These are phyloP conservation scores for Episyrphus balteatus DNA, from an alignment of 1,140 invertebrate genomes.

Conservation along the genomic window DNA sequence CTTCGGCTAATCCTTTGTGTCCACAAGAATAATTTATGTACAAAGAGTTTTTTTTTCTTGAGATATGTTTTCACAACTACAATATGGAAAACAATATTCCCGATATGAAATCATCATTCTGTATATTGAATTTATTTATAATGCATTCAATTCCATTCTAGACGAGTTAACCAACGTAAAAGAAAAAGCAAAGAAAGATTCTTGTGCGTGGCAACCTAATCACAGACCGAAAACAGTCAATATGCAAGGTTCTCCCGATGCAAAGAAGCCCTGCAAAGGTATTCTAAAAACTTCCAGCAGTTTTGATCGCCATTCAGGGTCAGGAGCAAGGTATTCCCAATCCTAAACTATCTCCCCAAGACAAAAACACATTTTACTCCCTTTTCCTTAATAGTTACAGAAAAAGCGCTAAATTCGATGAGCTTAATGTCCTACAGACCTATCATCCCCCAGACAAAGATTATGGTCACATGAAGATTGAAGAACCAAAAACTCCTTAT, in stretches of 20 bases:
- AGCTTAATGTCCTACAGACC: constrained; percentile 98
- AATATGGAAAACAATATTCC: too few relatives aligned
- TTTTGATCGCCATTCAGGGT: constrained; percentile 53
- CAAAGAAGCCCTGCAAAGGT: constrained; percentile 74
- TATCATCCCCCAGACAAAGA: constrained; percentile 96
- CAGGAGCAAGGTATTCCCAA: constrained; percentile 18
- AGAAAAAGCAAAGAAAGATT: too few relatives aligned
- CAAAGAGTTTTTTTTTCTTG: too few relatives aligned
- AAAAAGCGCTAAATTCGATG: constrained; percentile 89
- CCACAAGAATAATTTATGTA: too few relatives aligned
- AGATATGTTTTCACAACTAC: too few relatives aligned
- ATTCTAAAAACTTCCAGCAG: constrained; percentile 86
- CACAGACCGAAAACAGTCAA: neutral
- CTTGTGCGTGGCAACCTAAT: too few relatives aligned
- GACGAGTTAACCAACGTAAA: too few relatives aligned
- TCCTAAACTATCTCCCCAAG: constrained; percentile 5
- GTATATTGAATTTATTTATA: too few relatives aligned
- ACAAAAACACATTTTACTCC: neutral
- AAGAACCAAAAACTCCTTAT: constrained; percentile 96
- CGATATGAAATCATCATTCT: too few relatives aligned
- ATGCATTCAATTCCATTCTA: too few relatives aligned
- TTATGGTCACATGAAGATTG: constrained; percentile 99
- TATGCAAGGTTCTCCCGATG: constrained; percentile 34
- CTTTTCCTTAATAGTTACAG: constrained; percentile 40
- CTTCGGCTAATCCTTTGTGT: too few relatives aligned